Evolutionary conservation across 1,140 invertebrate species (phyloP), one percentile per base, ranked within the genome.

Genomic region (Planococcus citri): DNA sequence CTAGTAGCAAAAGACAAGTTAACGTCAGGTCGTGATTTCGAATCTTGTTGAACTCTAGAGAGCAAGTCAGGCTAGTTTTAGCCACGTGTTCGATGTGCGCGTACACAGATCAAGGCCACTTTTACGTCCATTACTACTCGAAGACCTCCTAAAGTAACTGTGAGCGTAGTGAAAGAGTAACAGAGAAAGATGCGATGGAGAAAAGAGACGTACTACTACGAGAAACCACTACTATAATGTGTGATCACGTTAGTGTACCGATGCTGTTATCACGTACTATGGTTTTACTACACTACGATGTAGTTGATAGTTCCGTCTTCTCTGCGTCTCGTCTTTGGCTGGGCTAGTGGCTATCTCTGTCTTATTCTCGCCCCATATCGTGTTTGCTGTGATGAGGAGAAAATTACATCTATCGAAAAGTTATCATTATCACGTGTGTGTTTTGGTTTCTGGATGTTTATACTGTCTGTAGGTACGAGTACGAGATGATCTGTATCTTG

Each of bases 401-500:
- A 51, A 51, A 51, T 51, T 51, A 51, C 41, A 51, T 51, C 41
- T 51, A 51, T 51, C 41, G 41, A 51, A 51, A 51, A 51, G 41
- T 51, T 51, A 51, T 51, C 41, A 51, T 51, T 51, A 51, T 51
- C 41, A 51, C 41, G 41, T 51, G 41, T 51, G 17, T 51, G n/a
- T 51, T 51, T 20, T 3, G 29, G 29, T 33, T 33, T 3, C 29
- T 33, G 29, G 41, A 17, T 51, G 41, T 51, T 51, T 51, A 51
- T 51, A 51, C 33, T 6, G 6, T 37, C 33, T n/a, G n/a, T n/a
- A n/a, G n/a, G n/a, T n/a, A n/a, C n/a, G n/a, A n/a, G n/a, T n/a
- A n/a, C n/a, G n/a, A n/a, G n/a, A n/a, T n/a, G n/a, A n/a, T n/a
- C n/a, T n/a, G n/a, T n/a, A n/a, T n/a, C n/a, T n/a, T n/a, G n/a